Conservation (phyloP, 1,140 invertebrate species). For the Aphaenogaster floridana region DNA sequence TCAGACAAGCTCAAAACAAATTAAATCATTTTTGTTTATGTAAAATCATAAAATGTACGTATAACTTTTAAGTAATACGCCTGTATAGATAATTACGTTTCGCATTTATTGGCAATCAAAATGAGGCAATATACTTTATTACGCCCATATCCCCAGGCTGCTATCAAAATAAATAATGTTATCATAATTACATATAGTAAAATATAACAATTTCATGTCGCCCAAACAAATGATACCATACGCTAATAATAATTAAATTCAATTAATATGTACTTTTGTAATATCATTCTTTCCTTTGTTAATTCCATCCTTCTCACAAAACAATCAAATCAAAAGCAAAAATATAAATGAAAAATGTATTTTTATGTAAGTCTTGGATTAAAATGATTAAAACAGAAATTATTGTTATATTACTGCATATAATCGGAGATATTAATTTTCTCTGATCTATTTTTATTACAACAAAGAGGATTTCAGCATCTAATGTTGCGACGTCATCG, state of each 20-base stretch:
- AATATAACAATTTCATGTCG: conserved; percentile 21
- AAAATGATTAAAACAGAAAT: background rate
- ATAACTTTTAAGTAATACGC: background rate
- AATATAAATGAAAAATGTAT: background rate
- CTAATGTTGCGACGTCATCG: background rate
- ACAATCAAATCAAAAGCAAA: background rate
- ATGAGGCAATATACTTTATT: conserved; percentile 38
- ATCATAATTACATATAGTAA: conserved; percentile 48
- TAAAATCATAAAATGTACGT: background rate
- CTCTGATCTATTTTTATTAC: background rate
- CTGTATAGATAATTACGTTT: conserved; percentile 3
- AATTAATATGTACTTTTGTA: conserved; percentile 42
- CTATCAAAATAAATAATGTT: conserved; percentile 59
- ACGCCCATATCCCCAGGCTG: conserved; percentile 6
- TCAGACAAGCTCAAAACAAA: background rate
- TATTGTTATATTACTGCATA: background rate
- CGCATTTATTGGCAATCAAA: conserved; percentile 54
- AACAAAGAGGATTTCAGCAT: background rate
- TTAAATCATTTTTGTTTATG: background rate
- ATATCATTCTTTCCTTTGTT: conserved; percentile 33
- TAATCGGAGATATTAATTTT: background rate
- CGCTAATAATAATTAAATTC: conserved; percentile 51
- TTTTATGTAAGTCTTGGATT: background rate
- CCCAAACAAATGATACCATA: conserved; percentile 25
- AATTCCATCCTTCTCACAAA: background rate